Conservation (phyloP, 2,888 invertebrate genomes). For the Yponomeuta evonymella region DNA sequence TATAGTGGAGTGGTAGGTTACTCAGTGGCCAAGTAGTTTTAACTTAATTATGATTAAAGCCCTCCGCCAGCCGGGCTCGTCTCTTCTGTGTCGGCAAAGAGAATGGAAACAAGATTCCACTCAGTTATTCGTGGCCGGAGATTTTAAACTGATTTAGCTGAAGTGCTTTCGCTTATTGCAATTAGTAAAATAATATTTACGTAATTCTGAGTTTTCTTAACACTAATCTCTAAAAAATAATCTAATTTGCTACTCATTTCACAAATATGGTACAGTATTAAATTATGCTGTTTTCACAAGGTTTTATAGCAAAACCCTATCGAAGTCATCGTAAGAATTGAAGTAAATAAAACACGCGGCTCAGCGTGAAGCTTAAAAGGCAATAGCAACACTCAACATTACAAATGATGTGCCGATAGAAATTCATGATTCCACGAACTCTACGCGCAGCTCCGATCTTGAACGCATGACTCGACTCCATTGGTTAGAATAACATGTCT, state of each 20-base stretch:
- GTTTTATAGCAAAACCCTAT: neutral
- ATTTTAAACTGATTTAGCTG: conserved; percentile 6
- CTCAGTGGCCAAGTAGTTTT: neutral
- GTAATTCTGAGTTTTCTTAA: neutral
- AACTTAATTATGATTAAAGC: conserved; percentile 6
- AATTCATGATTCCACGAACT: conserved; percentile 36
- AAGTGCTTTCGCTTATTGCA: conserved; percentile 6
- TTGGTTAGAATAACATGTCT: conserved; percentile 7
- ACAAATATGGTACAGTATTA: neutral
- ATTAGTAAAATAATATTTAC: neutral
- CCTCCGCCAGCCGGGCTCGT: neutral
- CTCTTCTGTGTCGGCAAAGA: neutral
- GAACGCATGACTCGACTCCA: conserved; percentile 11
- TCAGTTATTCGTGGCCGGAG: conserved; percentile 4
- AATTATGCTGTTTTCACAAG: too few relatives aligned
- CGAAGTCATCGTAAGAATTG: neutral
- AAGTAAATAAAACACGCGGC: neutral
- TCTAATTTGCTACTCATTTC: neutral
- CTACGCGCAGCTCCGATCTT: conserved; percentile 1
- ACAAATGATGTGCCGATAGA: conserved; percentile 39
- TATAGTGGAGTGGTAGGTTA: neutral
- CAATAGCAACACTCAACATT: conserved; percentile 33
- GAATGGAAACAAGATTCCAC: neutral
- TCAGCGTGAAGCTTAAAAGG: neutral
- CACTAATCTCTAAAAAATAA: neutral